Conservation (phyloP, 2,888 invertebrate genomes). For the Lycocerus yunnanus region DNA sequence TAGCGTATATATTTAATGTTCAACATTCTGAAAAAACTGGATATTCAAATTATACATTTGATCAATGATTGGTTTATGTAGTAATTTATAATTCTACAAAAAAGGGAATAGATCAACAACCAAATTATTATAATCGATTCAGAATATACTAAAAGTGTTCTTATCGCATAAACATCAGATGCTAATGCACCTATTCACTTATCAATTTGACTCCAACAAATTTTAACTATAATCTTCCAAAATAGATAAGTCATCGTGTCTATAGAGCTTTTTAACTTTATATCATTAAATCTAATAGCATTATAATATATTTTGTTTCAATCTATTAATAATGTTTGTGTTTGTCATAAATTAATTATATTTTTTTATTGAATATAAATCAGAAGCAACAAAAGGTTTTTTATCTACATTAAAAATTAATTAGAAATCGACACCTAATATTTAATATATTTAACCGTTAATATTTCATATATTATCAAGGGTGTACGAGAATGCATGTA, state of each 20-base stretch:
- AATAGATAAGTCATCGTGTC: slow-evolving; percentile 3
- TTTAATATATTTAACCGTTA: neutral
- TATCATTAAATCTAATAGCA: slow-evolving; percentile 1
- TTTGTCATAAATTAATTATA: neutral
- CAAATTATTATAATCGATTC: slow-evolving; percentile 5
- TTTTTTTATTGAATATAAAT: neutral
- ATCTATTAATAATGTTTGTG: neutral
- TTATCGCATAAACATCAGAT: neutral
- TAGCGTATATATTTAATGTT: neutral
- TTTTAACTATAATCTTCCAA: neutral
- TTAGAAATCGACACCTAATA: neutral
- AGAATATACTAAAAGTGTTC: slow-evolving; percentile 1
- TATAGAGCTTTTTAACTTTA: neutral
- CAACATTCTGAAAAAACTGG: neutral
- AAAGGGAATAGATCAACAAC: neutral
- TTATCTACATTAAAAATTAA: neutral
- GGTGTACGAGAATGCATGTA: neutral
- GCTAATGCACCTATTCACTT: neutral
- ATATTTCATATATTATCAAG: neutral
- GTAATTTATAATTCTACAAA: neutral
- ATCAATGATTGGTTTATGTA: neutral
- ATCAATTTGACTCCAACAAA: slow-evolving; percentile 1
- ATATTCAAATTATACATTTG: neutral
- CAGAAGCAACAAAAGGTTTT: neutral
- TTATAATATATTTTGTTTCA: neutral